These are phyloP conservation scores for Hippolais icterina DNA, from an alignment of 2,113 vertebrate species.

Conservation along the genomic window DNA sequence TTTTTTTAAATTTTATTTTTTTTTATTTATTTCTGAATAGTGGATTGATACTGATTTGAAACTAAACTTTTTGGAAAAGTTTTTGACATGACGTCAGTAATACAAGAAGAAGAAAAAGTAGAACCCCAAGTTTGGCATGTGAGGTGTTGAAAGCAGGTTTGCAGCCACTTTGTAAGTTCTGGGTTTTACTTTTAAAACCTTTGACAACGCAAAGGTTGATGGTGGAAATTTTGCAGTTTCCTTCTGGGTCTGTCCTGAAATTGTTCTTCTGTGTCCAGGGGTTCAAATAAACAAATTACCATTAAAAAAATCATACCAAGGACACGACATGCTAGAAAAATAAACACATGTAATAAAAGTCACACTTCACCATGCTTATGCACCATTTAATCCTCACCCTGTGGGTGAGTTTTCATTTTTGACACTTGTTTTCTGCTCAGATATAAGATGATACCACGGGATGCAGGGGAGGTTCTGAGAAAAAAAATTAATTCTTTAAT, in stretches of 20 bases:
- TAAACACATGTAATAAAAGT: neutral
- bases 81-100: slow-evolving; percentile 74
- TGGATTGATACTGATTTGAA: slow-evolving; percentile 81
- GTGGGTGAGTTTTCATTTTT: neutral
- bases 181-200: slow-evolving; percentile 49
- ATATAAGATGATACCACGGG: neutral
- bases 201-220: slow-evolving; percentile 33
- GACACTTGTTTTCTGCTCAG: slow-evolving; percentile 11
- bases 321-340: neutral
- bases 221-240: slow-evolving; percentile 23
- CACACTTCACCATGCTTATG: neutral
- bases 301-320: neutral
- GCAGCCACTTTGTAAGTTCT: slow-evolving; percentile 82
- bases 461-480: neutral
- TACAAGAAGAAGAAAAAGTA: slow-evolving; percentile 74
- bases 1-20: neutral
- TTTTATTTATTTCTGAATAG: slow-evolving; percentile 71
- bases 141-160: slow-evolving; percentile 79
- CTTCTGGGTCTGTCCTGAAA: slow-evolving; percentile 52
- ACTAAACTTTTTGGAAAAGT: slow-evolving; percentile 77
- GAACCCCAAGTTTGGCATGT: slow-evolving; percentile 75
- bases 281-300: slow-evolving; percentile 10
- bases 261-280: slow-evolving; percentile 18
- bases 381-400: neutral
- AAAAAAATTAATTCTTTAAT: neutral